These are phyloP conservation scores for Cossypha dichroa DNA, from an alignment of 2,797 vertebrate species.

Conservation along the genomic window DNA sequence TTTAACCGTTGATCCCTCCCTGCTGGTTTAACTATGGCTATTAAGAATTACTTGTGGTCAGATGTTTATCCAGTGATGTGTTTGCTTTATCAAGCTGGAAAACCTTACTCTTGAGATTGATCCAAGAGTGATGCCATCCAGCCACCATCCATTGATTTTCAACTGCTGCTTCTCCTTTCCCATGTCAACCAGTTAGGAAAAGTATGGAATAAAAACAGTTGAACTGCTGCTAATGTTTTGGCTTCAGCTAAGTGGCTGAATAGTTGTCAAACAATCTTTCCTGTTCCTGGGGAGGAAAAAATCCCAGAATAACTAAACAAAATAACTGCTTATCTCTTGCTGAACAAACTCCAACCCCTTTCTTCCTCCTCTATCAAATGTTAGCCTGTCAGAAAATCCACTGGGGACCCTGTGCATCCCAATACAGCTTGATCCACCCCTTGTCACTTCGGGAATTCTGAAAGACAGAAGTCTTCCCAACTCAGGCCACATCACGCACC, in stretches of 20 bases:
- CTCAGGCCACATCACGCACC: not conserved
- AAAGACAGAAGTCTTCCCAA: not conserved
- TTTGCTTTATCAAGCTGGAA: slow-evolving; percentile 33
- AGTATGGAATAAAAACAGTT: not conserved
- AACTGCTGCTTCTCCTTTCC: slow-evolving; percentile 14
- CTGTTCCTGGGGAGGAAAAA: not conserved
- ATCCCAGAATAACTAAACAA: not conserved
- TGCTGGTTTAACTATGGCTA: slow-evolving; percentile 1
- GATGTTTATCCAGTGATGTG: slow-evolving; percentile 45
- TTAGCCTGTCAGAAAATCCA: not conserved
- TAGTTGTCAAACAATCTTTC: not conserved
- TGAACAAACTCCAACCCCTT: not conserved
- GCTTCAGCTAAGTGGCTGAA: not conserved
- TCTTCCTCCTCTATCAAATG: not conserved
- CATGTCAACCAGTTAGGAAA: slow-evolving; percentile 12
- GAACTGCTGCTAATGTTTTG: not conserved
- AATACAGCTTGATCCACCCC: not conserved
- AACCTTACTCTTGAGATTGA: slow-evolving; percentile 5
- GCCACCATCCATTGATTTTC: not conserved
- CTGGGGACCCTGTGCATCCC: not conserved
- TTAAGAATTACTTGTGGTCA: slow-evolving; percentile 36
- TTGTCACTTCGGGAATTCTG: not conserved
- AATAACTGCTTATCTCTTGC: not conserved
- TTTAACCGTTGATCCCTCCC: not conserved
- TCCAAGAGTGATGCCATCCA: slow-evolving; percentile 41